Percentiles rank a stretch among this genome's conserved stretches.
Conservation (phyloP, 1,140 invertebrate genomes). For the Apis florea region DNA sequence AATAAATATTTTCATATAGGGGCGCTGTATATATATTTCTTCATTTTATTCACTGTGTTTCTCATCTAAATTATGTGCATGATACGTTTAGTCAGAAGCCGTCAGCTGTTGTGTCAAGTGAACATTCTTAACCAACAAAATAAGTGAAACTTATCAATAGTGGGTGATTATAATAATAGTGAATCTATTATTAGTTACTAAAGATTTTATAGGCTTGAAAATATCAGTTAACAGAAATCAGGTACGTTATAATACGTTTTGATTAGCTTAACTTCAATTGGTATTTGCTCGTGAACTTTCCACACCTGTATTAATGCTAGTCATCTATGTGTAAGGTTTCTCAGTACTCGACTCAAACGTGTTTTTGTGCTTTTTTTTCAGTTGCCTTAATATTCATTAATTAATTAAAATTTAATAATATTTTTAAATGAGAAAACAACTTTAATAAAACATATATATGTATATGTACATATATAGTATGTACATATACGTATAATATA, state of each 20-base stretch:
- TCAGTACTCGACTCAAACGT: constrained; percentile 9
- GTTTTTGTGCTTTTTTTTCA: neutral
- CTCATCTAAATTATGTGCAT: constrained; percentile 30
- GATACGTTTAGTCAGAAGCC: constrained; percentile 41
- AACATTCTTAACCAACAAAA: constrained; percentile 66
- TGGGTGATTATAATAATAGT: constrained; percentile 15
- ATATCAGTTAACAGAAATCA: constrained; percentile 18
- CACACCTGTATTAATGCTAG: constrained; percentile 36
- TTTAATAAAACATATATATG: neutral
- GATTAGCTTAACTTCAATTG: neutral
- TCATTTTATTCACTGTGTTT: constrained; percentile 5
- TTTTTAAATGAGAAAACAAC: neutral
- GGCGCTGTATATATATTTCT: neutral
- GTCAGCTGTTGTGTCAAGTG: constrained; percentile 68
- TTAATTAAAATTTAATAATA: neutral
- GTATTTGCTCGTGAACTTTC: constrained; percentile 22
- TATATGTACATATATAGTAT: neutral
- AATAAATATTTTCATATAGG: neutral
- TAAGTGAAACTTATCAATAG: constrained; percentile 42
- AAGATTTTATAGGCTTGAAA: neutral
- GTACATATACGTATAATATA: neutral
- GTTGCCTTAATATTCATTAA: neutral
- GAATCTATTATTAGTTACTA: constrained; percentile 7
- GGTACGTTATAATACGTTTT: constrained; percentile 22
- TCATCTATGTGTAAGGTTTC: constrained; percentile 42